Base-by-base conservation (phyloP, 2,888 invertebrate genomes). In the Diachrysia chrysitis region DNA sequence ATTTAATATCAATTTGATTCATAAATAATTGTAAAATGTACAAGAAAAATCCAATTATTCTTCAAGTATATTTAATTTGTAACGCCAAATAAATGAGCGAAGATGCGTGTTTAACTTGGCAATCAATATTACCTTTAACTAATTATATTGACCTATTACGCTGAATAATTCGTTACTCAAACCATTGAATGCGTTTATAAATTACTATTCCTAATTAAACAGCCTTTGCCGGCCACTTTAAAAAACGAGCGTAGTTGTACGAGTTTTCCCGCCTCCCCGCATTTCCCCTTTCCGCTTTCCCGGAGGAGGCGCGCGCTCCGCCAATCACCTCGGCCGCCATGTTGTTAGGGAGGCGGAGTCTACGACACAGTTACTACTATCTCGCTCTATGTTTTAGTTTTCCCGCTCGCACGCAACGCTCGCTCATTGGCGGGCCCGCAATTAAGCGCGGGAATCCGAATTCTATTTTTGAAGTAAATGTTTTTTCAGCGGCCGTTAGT, bases 261-360 rank as follows among this genome's bases (percentile, higher is more conserved):
- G 66, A 81, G 78, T 86, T 87, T 87, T 85, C 86, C 82, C 81
- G 81, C 82, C 82, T 81, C 82, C 85, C 80, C 74, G 71, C 75
- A 88, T 92, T 91, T 93, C 87, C 90, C 78, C 84, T 86, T 85
- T 85, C 88, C 82, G 87, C 82, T 94, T 94, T 93, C 90, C 93
- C 90, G 89, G 90, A 89, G 92, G 93, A 86, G 81, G 84, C 89
- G 85, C 90, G 84, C 85, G 77, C 88, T 90, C 95, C 95, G 93
- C 96, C 96, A 96, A 96, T 96, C 96, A 94, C 91, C 92, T 90
- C 83, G 86, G 87, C 93, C 96, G 96, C 96, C 96, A 96, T 96
- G 96, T 96, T 96, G 96, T 96, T 94, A 94, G 92, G 87, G 89
- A 94, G 96, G 96, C 96, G 96, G 95, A 92, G 95, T 84, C 85